Evolutionary conservation across 2,113 vertebrate genomes (phyloP).

Genomic region (Taxidea taxus): DNA sequence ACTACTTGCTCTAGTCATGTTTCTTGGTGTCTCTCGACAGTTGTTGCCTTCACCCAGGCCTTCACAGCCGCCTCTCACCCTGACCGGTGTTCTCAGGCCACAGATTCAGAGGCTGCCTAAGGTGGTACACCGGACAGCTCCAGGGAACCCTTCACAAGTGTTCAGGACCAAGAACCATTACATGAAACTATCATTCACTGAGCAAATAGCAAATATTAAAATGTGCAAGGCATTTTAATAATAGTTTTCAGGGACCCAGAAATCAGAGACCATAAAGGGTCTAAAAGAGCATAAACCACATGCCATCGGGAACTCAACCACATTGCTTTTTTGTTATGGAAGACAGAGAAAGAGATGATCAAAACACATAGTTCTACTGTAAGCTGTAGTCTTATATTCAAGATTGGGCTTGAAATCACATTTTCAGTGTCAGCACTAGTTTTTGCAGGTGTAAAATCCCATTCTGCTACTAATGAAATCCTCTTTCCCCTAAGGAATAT

Average conservation of each 20-base stretch:
- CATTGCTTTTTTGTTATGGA: neutral
- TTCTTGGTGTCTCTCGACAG: neutral
- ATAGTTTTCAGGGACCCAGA: neutral
- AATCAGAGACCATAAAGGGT: neutral
- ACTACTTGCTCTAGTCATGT: neutral
- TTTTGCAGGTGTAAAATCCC: slow-evolving; percentile 14
- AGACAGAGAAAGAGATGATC: neutral
- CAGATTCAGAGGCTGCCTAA: neutral
- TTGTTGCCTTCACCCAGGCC: neutral
- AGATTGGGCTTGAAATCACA: neutral
- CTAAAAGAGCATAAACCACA: neutral
- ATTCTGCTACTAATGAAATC: slow-evolving; percentile 30
- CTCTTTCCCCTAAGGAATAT: neutral
- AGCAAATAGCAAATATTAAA: neutral
- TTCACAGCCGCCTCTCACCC: fast-evolving
- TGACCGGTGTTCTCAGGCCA: too few species aligned
- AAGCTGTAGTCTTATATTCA: slow-evolving; percentile 4
- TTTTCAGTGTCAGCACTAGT: neutral
- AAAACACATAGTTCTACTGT: neutral
- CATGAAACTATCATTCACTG: neutral
- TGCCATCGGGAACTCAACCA: neutral
- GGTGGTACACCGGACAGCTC: neutral
- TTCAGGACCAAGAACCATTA: neutral
- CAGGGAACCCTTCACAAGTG: neutral
- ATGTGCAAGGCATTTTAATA: neutral